Evolutionary conservation across 2,888 invertebrate species (phyloP).

Genomic region (Pegoplata infirma): DNA sequence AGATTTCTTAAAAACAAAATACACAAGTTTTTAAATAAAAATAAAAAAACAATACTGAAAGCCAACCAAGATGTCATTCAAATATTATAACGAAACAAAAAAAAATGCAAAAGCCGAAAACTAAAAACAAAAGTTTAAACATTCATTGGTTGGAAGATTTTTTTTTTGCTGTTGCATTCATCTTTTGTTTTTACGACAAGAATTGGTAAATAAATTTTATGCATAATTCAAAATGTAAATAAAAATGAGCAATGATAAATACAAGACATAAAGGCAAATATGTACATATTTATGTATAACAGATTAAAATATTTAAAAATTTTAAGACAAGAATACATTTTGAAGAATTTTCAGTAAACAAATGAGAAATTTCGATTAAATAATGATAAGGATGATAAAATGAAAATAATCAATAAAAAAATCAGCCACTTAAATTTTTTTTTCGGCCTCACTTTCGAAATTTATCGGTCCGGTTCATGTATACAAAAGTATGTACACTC

Average conservation of each 20-base stretch:
- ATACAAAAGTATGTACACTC: too few relatives aligned
- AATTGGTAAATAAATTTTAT: conserved; percentile 22
- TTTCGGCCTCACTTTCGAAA: too few relatives aligned
- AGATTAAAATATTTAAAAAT: too few relatives aligned
- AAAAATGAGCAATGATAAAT: neutral
- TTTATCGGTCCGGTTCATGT: too few relatives aligned
- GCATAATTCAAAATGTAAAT: neutral
- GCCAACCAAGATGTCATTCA: conserved; percentile 26
- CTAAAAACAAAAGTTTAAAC: conserved; percentile 16
- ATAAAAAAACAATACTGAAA: neutral
- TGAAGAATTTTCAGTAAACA: too few relatives aligned
- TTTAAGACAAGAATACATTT: too few relatives aligned
- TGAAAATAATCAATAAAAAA: too few relatives aligned
- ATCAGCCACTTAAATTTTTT: too few relatives aligned
- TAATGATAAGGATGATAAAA: too few relatives aligned
- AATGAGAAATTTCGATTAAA: too few relatives aligned
- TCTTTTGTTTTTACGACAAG: neutral
- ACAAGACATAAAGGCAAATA: neutral
- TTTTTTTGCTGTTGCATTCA: too few relatives aligned
- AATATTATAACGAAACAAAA: neutral
- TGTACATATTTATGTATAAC: too few relatives aligned
- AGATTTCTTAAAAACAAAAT: neutral
- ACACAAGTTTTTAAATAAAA: conserved; percentile 13
- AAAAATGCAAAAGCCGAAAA: neutral
- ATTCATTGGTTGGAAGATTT: conserved; percentile 19